Evolutionary conservation across 2,797 vertebrate species (phyloP).

Genomic region (Anguilla pacifica): DNA sequence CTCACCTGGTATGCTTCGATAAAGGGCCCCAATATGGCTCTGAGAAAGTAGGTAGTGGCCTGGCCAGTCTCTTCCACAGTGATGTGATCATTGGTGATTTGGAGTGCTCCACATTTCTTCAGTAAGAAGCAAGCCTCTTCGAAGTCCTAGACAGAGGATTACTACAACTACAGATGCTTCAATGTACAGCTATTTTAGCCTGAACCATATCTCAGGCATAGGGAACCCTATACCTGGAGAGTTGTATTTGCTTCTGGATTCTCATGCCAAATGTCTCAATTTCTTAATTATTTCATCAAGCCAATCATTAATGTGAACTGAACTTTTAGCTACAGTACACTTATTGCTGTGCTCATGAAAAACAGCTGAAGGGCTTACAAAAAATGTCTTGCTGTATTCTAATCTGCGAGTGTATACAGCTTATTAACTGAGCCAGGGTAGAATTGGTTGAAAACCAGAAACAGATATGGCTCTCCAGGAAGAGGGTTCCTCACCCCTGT

Average conservation of each 20-base stretch:
- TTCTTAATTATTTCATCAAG: too few relatives aligned
- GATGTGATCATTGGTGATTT: slow-evolving; percentile 70
- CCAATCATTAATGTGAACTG: too few relatives aligned
- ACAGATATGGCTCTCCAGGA: background rate
- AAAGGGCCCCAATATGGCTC: slow-evolving; percentile 82
- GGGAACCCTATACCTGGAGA: background rate
- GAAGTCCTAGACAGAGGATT: slow-evolving; percentile 80
- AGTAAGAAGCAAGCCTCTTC: slow-evolving; percentile 87
- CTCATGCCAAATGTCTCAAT: background rate
- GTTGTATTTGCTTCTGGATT: background rate
- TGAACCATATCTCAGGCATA: background rate
- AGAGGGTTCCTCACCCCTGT: background rate
- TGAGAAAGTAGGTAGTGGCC: slow-evolving; percentile 75
- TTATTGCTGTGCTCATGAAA: too few relatives aligned
- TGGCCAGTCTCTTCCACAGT: slow-evolving; percentile 67
- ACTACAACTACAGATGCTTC: background rate
- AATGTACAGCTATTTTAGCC: background rate
- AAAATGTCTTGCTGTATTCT: too few relatives aligned
- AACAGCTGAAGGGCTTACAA: too few relatives aligned
- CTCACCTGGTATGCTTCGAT: slow-evolving; percentile 88
- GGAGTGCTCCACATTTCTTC: slow-evolving; percentile 76
- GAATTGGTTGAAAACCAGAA: background rate
- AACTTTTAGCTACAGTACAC: too few relatives aligned
- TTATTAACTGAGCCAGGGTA: too few relatives aligned
- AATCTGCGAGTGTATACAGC: too few relatives aligned